Evolutionary conservation across 2,113 vertebrate genomes (phyloP), one percentile per base, ranked within the genome.

Genomic region (Felis catus): DNA sequence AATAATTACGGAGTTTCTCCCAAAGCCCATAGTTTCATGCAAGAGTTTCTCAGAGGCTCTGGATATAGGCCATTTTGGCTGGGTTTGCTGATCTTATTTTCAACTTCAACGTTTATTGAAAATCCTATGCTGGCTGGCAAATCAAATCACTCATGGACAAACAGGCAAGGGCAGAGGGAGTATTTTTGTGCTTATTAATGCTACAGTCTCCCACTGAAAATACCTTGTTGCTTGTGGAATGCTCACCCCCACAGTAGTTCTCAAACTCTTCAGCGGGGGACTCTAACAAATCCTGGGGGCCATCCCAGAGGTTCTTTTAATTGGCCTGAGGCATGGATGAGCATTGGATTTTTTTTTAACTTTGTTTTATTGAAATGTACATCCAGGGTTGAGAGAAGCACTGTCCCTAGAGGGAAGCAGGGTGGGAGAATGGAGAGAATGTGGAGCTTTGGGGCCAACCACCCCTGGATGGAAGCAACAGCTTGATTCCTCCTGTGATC

Each of bases 361-460:
- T 23, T 31, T 15, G 2, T 3, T 18, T 71, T n/a, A 45, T 10
- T 41, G 8, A 39, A 48, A 58, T 7, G 41, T 4, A 18, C 51
- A 14, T 39, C 7, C 1, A 10, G 14, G 48, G 23, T 14, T 68
- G 70, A 65, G 70, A 65, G 53, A n/a, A 29, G 2, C 3, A n/a
- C 8, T 0, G 13, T 45, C 45, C 9, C 70, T 1, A 14, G 53
- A 16, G 41, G 58, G 65, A 53, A 61, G 48, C 23, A 4, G 45
- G 45, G 1, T 8, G 0, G 7, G 31, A 7, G 33, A 36, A 10
- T 0, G 0, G 36, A 1, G 8, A 39, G 29, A 25, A 14, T 18
- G 2, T 1, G 1, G 51, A 39, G 9, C 68, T 36, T 3, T 13
- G 33, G 71, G 0, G 13, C 21, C 18, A 33, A 11, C 33, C 5